phyloP scores from a whole-genome alignment of 1,140 invertebrate species.

The Rhopalosiphum maidis region DNA sequence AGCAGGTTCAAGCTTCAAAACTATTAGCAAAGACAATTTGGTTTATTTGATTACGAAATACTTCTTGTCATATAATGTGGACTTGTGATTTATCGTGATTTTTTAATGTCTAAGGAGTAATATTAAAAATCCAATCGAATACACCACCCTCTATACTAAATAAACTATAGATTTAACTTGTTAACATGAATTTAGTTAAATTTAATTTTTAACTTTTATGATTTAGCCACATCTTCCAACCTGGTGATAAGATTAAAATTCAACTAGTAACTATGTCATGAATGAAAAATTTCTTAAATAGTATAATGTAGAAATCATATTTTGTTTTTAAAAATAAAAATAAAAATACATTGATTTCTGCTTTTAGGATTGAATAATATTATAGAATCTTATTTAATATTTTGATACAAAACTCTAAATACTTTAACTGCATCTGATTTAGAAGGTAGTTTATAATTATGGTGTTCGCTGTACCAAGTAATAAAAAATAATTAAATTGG shows the following conservation, averaged over 20 bases:
- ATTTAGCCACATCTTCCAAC: background rate
- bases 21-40: background rate
- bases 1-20: background rate
- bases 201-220: background rate
- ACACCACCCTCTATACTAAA: background rate
- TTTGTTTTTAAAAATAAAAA: background rate
- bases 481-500: too few species aligned
- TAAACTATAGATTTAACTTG: background rate
- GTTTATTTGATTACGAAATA: conserved; percentile 35
- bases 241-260: background rate
- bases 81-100: background rate
- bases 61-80: background rate
- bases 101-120: background rate
- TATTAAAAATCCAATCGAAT: background rate
- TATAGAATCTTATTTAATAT: background rate
- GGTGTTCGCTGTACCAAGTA: background rate
- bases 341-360: background rate
- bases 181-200: background rate
- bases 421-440: background rate
- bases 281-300: background rate
- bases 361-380: background rate
- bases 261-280: background rate
- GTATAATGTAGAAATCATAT: background rate
- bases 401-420: background rate
- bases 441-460: background rate